These are phyloP conservation scores for Varecia variegata DNA, from an alignment of 2,797 vertebrate species.

Conservation along the genomic window DNA sequence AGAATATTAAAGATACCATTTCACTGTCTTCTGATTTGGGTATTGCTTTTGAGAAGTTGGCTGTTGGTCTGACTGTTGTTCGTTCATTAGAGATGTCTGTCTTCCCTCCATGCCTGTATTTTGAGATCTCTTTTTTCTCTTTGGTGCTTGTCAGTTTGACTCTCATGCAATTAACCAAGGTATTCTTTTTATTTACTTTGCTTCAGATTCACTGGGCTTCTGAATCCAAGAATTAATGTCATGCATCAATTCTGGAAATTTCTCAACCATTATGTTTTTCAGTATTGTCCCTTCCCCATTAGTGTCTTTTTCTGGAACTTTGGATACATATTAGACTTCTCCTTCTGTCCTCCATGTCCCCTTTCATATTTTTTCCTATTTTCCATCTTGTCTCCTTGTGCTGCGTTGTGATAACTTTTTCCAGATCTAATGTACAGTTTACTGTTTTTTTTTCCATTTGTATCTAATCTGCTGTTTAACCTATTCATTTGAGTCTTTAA, in stretches of 20 bases:
- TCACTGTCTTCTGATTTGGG: background rate
- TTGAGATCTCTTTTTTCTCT: background rate
- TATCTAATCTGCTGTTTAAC: background rate
- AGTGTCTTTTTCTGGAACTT: background rate
- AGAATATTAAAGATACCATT: background rate
- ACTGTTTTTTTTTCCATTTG: background rate
- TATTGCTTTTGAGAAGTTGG: background rate
- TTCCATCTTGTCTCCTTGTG: background rate
- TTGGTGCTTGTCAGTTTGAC: background rate
- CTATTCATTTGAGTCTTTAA: background rate
- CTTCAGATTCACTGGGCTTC: background rate
- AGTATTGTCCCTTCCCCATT: background rate
- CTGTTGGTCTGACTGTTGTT: background rate
- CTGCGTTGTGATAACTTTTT: background rate
- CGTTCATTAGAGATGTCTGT: background rate
- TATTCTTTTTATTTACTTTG: slow-evolving; percentile 13
- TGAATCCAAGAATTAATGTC: background rate
- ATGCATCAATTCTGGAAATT: background rate
- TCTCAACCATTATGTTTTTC: background rate
- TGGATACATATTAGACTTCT: background rate
- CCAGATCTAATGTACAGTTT: background rate
- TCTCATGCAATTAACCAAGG: background rate
- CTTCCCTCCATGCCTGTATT: background rate
- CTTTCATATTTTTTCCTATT: background rate
- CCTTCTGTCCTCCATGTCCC: background rate